Evolutionary conservation across 1,140 invertebrate species (phyloP).

Genomic region (Drosophila serrata): DNA sequence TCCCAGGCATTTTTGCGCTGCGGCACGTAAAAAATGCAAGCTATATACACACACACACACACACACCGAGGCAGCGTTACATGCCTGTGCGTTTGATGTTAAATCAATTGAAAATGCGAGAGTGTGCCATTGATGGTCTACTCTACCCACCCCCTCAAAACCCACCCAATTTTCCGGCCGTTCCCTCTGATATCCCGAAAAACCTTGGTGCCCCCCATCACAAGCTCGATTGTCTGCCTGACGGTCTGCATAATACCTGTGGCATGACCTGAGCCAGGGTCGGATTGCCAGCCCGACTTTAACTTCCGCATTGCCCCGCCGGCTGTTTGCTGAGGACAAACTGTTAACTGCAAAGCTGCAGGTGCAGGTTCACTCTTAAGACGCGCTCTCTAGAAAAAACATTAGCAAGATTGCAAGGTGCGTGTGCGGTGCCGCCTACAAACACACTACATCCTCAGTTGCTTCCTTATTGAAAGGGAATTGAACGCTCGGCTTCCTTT

Average conservation of each 20-base stretch:
- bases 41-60: conserved; percentile 31
- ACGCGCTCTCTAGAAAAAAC: conserved; percentile 65
- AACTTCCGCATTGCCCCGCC: conserved; percentile 65
- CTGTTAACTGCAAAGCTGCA: conserved; percentile 52
- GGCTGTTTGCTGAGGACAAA: conserved; percentile 72
- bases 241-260: conserved; percentile 29
- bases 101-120: conserved; percentile 78
- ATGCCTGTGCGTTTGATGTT: conserved; percentile 61
- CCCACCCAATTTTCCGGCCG: conserved; percentile 7
- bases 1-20: conserved; percentile 73
- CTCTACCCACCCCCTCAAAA: no score
- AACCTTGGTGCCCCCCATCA: conserved; percentile 24
- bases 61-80: conserved; percentile 19
- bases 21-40: conserved; percentile 80
- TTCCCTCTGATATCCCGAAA: conserved; percentile 5
- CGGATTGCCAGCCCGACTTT: conserved; percentile 17
- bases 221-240: conserved; percentile 63
- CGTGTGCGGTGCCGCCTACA: conserved; percentile 58
- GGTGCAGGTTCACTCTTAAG: conserved; percentile 43
- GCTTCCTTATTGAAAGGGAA: conserved; percentile 68
- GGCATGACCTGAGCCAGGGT: conserved; percentile 26
- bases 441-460: neutral
- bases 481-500: conserved; percentile 70
- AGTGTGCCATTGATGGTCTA: conserved; percentile 60
- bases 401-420: conserved; percentile 84